Base-by-base conservation (phyloP, 1,140 invertebrate species). In the Drosophila ambigua region DNA sequence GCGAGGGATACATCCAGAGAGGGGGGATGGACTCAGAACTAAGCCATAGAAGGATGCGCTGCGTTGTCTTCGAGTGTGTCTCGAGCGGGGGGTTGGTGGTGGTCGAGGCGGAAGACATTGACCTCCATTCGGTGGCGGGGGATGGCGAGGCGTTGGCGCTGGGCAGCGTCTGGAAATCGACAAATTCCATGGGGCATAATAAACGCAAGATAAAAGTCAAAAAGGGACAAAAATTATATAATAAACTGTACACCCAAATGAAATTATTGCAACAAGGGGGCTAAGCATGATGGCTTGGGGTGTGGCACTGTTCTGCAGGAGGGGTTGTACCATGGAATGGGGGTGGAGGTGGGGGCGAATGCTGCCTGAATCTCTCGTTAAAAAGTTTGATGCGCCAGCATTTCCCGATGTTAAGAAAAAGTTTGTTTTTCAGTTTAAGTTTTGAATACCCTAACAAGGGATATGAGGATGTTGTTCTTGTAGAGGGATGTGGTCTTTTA, bases 161-260 rank as follows among this genome's bases (percentile, higher is more conserved):
- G 79, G 68, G 48, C 73, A 74, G 68, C 64, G 68, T 61, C 72
- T 79, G 79, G 51, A 80, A 89, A 84, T 77, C 79, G 67, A 55
- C 63, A 85, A 88, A 89, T 89, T 89, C 84, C 84, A 84, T 84
- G 73, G 84, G 85, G 84, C 80, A 90, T 89, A 89, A 89, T 89
- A 89, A 89, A 89, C 84, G 85, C 78, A 84, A 89, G 84, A 89
- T 89, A 89, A 89, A 89, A 89, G 84, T 89, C 84, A 89, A 89
- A 81, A 79, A 89, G 85, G 84, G 84, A 89, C 84, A 89, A 84
- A 79, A 89, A 89, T 89, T 89, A 89, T 84, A 89, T 89, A 89
- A 88, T 89, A 84, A 89, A 89, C 79, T 89, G 77, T 84, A 69
- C 83, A 76, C 44, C 71, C 52, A 87, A 88, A 80, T 87, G 74